Percentiles rank a stretch among this genome's conserved stretches.
Conservation (phyloP, 2,888 invertebrate species). For the Caenorhabditis sp. region DNA sequence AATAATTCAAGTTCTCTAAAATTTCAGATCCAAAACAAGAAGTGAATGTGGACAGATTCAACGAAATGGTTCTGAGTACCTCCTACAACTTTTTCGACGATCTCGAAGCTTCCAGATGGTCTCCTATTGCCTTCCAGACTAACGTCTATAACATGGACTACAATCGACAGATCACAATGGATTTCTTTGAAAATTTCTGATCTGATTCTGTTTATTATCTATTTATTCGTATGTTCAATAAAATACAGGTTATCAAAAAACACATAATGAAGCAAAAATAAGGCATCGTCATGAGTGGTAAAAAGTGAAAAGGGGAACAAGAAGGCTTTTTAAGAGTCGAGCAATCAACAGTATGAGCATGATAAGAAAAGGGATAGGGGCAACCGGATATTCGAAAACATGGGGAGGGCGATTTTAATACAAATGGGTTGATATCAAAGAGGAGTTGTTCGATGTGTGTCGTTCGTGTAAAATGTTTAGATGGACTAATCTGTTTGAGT, state of each 20-base stretch:
- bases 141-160: not conserved
- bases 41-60: conserved; percentile 19
- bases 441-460: conserved; percentile 32
- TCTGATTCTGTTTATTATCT: conserved; percentile 1
- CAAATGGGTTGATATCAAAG: conserved; percentile 48
- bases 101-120: conserved; percentile 45
- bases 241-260: conserved; percentile 18
- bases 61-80: conserved; percentile 8
- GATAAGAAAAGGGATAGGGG: not conserved
- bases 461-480: conserved; percentile 36
- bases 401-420: conserved; percentile 46
- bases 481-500: conserved; percentile 10
- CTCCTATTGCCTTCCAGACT: not conserved
- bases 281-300: conserved; percentile 59
- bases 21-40: conserved; percentile 44
- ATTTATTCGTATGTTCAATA: conserved; percentile 13
- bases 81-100: conserved; percentile 31
- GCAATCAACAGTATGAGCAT: conserved; percentile 50
- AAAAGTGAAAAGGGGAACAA: conserved; percentile 48
- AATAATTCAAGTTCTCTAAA: no score
- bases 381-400: conserved; percentile 36
- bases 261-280: conserved; percentile 33
- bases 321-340: conserved; percentile 28
- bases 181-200: conserved; percentile 26
- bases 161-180: conserved; percentile 25